Evolutionary conservation across 2,797 vertebrate species (phyloP), one percentile per base, ranked within the genome.

Genomic region (Trachops cirrhosus): DNA sequence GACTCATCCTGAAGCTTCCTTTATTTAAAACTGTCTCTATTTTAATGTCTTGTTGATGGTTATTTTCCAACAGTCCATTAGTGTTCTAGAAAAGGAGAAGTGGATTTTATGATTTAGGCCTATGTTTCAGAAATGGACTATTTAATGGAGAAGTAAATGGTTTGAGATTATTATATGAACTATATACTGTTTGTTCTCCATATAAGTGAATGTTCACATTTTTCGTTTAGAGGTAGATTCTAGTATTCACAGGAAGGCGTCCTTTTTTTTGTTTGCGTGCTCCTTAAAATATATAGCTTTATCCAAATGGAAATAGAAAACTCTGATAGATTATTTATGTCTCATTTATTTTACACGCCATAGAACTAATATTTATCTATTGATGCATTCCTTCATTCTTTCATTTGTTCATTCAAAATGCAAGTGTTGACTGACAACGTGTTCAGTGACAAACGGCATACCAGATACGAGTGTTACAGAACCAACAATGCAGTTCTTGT

Each of bases 21-120:
- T 78, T 68, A 92, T 85, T 93, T 86, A 34, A 73, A 74, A 71
- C 6, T 95, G 29, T 77, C 16, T 96, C 86, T 57, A 4, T 91
- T 97, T 96, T 89, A 94, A 94, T 39, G 9, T 77, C 34, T 93
- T 96, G 85, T 64, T 96, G 86, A 95, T 97, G 85, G 93, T 94
- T 94, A 64, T 96, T 97, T 98, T 97, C 96, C 91, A 97, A 82
- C 92, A 98, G 52, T 77, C 78, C 54, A 48, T 96, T 97, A 89
- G 18, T 93, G 97, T 97, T 41, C 39, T 78, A 93, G 86, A 92
- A 59, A 96, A 94, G 16, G 34, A 77, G 32, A 95, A 96, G 39
- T 68, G 22, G 87, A 85, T 24, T 97, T 97, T 84, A 74, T 91
- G 14, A 93, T 94, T 75, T 94, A 93, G 41, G 54, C 44, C 24